Evolutionary conservation across 2,888 invertebrate genomes (phyloP), one percentile per base, ranked within the genome.

Genomic region (Pseudanteris insignis): DNA sequence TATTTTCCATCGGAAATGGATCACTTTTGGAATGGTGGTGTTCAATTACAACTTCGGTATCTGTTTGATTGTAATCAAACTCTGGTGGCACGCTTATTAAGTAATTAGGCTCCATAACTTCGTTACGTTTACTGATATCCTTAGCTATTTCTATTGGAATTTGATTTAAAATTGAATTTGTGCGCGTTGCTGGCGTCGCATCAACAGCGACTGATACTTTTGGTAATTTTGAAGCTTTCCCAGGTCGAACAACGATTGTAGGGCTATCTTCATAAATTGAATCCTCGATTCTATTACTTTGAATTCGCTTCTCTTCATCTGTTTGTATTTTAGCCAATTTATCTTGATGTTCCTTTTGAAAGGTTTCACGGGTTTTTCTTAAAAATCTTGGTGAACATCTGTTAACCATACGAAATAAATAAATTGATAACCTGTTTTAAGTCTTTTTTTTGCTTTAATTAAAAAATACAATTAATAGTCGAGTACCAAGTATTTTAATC

Each of bases 131-230:
- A 46, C 64, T 73, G 26, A 55, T 38, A 13, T 69, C 67, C 79
- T 89, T 89, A 0, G 85, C 85, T 33, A 90, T 75, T 79, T 91
- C 90, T 62, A 90, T 89, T 0, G 91, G 91, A 74, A 89, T 86
- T 80, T 91, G 91, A 67, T 86, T 85, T 40, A 91, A 75, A 21
- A 91, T 84, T 46, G 90, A 90, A 60, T 86, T 85, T 13, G 89
- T 89, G 62, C 90, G 82, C 1, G 88, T 88, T 1, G 87, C 84
- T 7, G 90, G 90, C 0, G 91, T 91, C 0, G 91, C 91, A 75
- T 92, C 91, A 18, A 91, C 84, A 0, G 87, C 91, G 6, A 91
- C 88, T 0, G 89, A 91, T 1, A 91, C 87, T 79, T 90, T 86
- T 0, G 87, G 84, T 58, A 84, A 84, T 51, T 78, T 83, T 1